phyloP scores from a whole-genome alignment of 1,140 invertebrate species.

The Drosophila hydei region DNA sequence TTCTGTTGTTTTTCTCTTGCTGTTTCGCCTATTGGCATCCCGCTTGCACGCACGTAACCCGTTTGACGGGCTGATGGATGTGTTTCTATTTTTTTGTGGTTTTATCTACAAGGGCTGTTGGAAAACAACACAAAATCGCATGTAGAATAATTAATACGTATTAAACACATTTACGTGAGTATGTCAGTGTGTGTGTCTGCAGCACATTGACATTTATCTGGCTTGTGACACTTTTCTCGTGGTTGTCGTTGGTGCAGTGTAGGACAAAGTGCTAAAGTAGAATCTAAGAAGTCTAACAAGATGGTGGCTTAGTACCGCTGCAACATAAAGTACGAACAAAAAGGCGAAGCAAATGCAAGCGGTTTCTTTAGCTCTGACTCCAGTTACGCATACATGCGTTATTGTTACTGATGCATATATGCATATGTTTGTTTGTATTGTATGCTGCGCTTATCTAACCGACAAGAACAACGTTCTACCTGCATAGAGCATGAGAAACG shows the following conservation, averaged over 20 bases:
- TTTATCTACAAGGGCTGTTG: conserved; percentile 27
- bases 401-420: not conserved
- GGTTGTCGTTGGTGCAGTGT: conserved; percentile 1
- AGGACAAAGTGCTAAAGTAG: conserved; percentile 18
- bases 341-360: conserved; percentile 19
- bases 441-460: conserved; percentile 43
- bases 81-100: conserved; percentile 11
- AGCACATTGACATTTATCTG: conserved; percentile 41
- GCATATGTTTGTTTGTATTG: conserved; percentile 9
- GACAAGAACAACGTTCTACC: conserved; percentile 36
- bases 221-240: conserved; percentile 28
- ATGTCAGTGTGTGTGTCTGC: not conserved
- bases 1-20: conserved; percentile 46
- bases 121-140: conserved; percentile 34
- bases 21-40: conserved; percentile 28
- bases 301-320: conserved; percentile 55
- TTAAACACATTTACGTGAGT: conserved; percentile 16
- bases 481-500: conserved; percentile 34
- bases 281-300: conserved; percentile 43
- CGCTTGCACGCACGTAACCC: conserved; percentile 61
- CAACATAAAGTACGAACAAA: conserved; percentile 13
- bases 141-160: conserved; percentile 28
- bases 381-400: conserved; percentile 13
- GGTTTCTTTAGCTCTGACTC: conserved; percentile 2
- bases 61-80: conserved; percentile 36